Conservation (phyloP, 2,113 vertebrate species). For the Eptesicus fuscus region DNA sequence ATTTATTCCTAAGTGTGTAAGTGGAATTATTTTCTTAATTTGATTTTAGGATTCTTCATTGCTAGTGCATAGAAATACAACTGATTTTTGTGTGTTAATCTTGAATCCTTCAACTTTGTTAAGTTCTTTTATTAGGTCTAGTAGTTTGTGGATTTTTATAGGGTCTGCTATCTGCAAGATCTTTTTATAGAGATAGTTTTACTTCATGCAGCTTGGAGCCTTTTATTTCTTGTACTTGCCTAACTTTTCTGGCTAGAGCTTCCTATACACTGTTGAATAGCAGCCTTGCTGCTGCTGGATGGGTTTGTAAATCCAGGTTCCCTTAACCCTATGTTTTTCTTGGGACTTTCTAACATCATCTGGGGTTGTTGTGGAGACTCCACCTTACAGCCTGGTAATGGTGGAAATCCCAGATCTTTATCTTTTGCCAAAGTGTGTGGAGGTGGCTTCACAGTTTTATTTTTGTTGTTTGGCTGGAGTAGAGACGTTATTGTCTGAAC, state of each 20-base stretch:
- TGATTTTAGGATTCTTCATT: no score
- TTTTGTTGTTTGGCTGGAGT: neutral
- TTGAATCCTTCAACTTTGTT: neutral
- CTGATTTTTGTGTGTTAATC: neutral
- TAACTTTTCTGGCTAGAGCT: neutral
- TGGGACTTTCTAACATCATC: neutral
- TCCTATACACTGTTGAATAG: neutral
- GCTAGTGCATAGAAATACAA: no score
- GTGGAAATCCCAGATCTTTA: neutral
- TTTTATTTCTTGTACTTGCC: neutral
- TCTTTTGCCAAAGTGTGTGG: neutral
- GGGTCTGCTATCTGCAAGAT: neutral
- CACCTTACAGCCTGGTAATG: neutral
- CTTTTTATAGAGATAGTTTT: neutral
- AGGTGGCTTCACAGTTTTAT: neutral
- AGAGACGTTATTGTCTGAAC: neutral
- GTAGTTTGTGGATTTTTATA: neutral
- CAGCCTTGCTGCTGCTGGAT: neutral
- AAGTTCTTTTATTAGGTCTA: neutral
- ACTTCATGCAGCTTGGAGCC: neutral
- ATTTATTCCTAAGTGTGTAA: no score
- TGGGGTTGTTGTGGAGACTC: neutral
- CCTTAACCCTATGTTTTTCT: neutral
- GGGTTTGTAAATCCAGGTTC: neutral
- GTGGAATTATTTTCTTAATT: no score